Percentiles rank a stretch among this genome's conserved stretches.
phyloP scores from a whole-genome alignment of 2,888 invertebrate genomes.

The Nematopogon swammerdamellus region DNA sequence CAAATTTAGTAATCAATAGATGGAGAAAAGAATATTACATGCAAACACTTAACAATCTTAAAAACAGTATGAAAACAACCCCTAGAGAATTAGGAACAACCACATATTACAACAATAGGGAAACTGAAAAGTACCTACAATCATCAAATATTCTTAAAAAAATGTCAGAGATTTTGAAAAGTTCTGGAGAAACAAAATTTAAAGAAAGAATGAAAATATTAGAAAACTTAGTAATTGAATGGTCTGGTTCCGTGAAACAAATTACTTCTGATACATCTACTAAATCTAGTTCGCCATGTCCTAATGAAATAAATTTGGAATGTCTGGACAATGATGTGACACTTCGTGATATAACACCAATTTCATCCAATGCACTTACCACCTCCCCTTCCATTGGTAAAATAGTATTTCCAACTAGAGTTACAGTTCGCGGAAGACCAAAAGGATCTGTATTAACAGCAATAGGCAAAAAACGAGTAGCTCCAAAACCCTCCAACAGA shows the following conservation, averaged over 20 bases:
- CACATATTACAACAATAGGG: no score
- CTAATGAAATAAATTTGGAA: no score
- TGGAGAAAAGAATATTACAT: constrained; percentile 1
- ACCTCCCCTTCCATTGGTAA: neutral
- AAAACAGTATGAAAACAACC: no score
- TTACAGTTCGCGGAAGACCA: constrained; percentile 1
- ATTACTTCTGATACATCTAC: neutral
- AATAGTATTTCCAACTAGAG: neutral
- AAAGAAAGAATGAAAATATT: neutral
- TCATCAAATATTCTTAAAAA: neutral
- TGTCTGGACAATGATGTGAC: no score
- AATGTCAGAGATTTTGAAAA: constrained; percentile 1
- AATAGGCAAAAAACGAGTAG: neutral
- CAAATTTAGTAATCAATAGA: neutral
- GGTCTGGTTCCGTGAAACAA: neutral
- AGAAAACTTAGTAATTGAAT: neutral
- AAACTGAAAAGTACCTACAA: constrained; percentile 1
- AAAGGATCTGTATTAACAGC: neutral
- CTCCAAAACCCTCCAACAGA: neutral
- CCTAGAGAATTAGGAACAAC: no score
- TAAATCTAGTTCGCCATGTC: neutral
- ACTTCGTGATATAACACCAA: neutral
- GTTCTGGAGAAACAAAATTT: constrained; percentile 2
- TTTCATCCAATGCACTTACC: no score
- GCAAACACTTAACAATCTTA: neutral